These are phyloP conservation scores for Orientallactaga bullata DNA, from an alignment of 2,113 vertebrate species.

Conservation along the genomic window DNA sequence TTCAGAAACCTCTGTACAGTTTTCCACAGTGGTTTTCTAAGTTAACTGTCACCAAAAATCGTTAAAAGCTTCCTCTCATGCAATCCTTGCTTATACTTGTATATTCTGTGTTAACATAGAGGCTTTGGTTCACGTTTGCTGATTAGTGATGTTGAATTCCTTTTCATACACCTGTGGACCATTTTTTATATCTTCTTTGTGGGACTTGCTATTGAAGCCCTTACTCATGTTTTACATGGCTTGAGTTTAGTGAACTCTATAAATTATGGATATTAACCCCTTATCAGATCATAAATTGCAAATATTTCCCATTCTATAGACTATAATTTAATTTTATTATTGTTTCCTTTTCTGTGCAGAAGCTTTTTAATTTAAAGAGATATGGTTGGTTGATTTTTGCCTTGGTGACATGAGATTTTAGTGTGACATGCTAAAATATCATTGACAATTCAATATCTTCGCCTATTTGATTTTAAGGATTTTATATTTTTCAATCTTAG, in stretches of 20 bases:
- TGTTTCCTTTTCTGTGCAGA: no score
- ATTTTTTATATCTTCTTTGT: neutral
- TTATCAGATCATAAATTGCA: neutral
- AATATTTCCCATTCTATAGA: neutral
- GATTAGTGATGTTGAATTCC: no score
- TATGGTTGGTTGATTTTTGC: neutral
- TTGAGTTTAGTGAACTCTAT: neutral
- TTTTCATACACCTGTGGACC: neutral
- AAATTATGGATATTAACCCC: neutral
- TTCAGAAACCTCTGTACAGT: neutral
- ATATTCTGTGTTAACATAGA: neutral
- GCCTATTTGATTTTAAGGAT: neutral
- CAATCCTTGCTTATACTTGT: neutral
- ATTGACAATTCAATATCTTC: no score
- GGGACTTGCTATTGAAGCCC: neutral
- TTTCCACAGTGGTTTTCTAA: neutral
- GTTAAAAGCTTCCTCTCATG: neutral
- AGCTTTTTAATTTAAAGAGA: no score
- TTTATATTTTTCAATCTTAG: neutral
- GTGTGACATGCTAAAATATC: neutral
- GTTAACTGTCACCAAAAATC: neutral
- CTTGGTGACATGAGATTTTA: neutral
- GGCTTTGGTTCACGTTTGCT: neutral
- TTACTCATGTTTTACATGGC: neutral
- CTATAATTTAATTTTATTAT: neutral